Evolutionary conservation across 2,113 vertebrate species (phyloP).

Genomic region (Anhinga rufa): DNA sequence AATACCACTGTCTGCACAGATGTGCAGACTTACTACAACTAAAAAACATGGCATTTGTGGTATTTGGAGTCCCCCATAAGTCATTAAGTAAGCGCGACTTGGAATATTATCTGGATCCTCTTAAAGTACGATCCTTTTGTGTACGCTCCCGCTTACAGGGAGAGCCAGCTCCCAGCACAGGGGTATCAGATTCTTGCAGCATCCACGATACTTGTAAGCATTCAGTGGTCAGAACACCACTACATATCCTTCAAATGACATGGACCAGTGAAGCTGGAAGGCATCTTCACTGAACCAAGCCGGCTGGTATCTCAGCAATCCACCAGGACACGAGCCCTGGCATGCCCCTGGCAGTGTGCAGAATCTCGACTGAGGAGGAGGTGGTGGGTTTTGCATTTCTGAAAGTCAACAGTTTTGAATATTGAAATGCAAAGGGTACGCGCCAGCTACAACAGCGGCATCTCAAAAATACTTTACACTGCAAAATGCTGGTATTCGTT

Average conservation of each 20-base stretch:
- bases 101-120: not conserved
- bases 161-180: conserved; percentile 23
- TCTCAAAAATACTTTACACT: not conserved
- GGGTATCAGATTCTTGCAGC: conserved; percentile 72
- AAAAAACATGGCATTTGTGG: not conserved
- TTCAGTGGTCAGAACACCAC: conserved; percentile 74
- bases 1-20: not conserved
- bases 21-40: not conserved
- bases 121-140: not conserved
- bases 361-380: not conserved
- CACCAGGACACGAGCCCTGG: conserved; percentile 56
- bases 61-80: not conserved
- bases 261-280: conserved; percentile 76
- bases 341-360: not conserved
- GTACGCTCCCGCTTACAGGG: not conserved
- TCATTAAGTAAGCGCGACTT: not conserved
- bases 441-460: not conserved
- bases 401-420: conserved; percentile 47
- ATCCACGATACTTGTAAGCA: conserved; percentile 77
- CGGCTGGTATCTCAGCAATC: conserved; percentile 67
- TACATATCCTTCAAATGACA: conserved; percentile 78
- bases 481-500: not conserved
- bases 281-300: conserved; percentile 64
- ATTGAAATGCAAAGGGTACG: conserved; percentile 3
- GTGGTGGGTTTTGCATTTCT: conserved; percentile 31